Evolutionary conservation across 30 jellyfish, hydroid and myxozoan genomes (phyloP), one percentile per base, ranked within the genome.

Genomic region (Aurelia aurita complex sp. Pacific): DNA sequence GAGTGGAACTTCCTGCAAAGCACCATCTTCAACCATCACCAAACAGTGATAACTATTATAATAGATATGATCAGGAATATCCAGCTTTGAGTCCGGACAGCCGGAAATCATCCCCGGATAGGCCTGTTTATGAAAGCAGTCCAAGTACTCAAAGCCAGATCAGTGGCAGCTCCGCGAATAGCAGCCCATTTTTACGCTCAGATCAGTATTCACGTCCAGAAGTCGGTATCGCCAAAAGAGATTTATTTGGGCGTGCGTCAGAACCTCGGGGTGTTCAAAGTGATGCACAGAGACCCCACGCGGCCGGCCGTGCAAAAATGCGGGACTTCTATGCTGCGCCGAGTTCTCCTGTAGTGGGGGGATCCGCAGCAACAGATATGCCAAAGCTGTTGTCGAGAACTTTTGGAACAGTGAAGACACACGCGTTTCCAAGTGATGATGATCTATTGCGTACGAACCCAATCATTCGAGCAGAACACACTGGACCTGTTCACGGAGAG

Each of bases 361-460:
- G 42, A 10, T 10, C 67, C 14, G 13, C 76, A 11, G 36, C 78
- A 12, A 61, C 55, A 4, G 80, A 65, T 12, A 67, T 42, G 71
- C 73, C 76, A 23, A 34, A 36, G 51, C 79, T 33, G 23, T 35
- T 57, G 2, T 51, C 73, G 15, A 59, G 78, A n/a, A 23, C 36
- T 17, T 12, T 74, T 19, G 81, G 78, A 36, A 38, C 57, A 32
- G 71, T 59, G 50, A 42, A 78, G 29, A 35, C 96, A 14, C 62
- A 16, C 50, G 89, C 85, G 18, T 88, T 93, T 77, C 98, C 98
- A 4, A 73, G 91, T 5, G 98, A 93, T 80, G 85, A 83, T 3
- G 98, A 93, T 61, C 83, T 93, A 40, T 50, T 93, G 69, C 87
- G 61, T 46, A 76, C 97, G 19, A 71, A 96, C 17, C 96, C 91